Conservation (phyloP, 2,113 vertebrate genomes). For the Balaenoptera acutorostrata region DNA sequence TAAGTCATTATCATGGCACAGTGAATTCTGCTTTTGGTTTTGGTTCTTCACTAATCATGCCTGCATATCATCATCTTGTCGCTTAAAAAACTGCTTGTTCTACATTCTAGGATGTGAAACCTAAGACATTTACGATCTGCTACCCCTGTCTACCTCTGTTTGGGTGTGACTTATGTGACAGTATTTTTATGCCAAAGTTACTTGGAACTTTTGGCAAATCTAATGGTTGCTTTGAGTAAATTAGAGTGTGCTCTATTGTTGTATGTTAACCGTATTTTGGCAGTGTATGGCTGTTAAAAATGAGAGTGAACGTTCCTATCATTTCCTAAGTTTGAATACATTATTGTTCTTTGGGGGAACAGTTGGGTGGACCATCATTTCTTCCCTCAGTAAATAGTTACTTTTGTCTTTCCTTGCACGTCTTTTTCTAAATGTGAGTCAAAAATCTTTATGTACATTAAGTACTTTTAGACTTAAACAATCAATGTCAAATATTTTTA, state of each 20-base stretch:
- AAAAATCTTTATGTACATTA: neutral
- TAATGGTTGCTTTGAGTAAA: slow-evolving; percentile 57
- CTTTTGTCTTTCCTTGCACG: neutral
- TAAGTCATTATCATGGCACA: slow-evolving; percentile 87
- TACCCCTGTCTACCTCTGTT: neutral
- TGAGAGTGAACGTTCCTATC: slow-evolving; percentile 7
- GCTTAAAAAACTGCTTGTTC: slow-evolving; percentile 73
- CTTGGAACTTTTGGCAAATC: slow-evolving; percentile 24
- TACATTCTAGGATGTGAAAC: slow-evolving; percentile 60
- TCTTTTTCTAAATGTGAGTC: slow-evolving; percentile 13
- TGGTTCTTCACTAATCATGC: slow-evolving; percentile 78
- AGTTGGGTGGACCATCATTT: neutral
- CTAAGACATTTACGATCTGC: slow-evolving; percentile 34
- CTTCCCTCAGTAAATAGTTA: neutral
- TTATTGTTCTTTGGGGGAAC: neutral
- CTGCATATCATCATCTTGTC: slow-evolving; percentile 67
- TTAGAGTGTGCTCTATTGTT: slow-evolving; percentile 68
- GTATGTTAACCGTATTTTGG: slow-evolving; percentile 38
- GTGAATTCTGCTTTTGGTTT: slow-evolving; percentile 72
- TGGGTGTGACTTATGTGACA: slow-evolving; percentile 46
- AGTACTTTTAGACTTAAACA: neutral
- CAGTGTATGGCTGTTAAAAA: slow-evolving; percentile 30
- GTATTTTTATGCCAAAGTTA: slow-evolving; percentile 64
- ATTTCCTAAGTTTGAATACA: slow-evolving; percentile 23
- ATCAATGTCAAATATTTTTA: neutral